Conservation (phyloP, 2,797 vertebrate genomes). For the Knipowitschia caucasica region DNA sequence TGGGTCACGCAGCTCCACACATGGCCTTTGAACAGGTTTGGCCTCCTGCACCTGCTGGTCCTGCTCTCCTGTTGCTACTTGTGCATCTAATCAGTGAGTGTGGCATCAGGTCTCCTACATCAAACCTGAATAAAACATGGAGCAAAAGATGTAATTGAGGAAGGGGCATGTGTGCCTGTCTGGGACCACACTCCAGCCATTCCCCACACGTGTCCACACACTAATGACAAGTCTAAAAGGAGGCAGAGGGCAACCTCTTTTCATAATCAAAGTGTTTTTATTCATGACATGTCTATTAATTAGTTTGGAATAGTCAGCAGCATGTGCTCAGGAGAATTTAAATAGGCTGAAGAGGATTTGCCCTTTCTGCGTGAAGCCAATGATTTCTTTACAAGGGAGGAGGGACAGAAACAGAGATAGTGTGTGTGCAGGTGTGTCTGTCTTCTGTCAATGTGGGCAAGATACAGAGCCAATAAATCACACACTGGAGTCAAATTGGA, state of each 20-base stretch:
- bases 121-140: slow-evolving; percentile 71
- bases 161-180: slow-evolving; percentile 62
- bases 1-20: slow-evolving; percentile 51
- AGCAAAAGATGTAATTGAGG: slow-evolving; percentile 62
- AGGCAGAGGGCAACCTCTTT: slow-evolving; percentile 69
- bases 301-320: slow-evolving; percentile 68
- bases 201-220: slow-evolving; percentile 71
- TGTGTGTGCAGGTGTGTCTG: slow-evolving; percentile 16
- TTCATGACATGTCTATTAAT: slow-evolving; percentile 77
- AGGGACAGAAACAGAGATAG: slow-evolving; percentile 46
- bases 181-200: slow-evolving; percentile 59
- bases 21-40: slow-evolving; percentile 51
- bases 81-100: slow-evolving; percentile 65
- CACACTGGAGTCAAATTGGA: slow-evolving; percentile 49
- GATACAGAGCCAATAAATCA: slow-evolving; percentile 55
- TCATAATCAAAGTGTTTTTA: slow-evolving; percentile 75
- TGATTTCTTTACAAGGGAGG: slow-evolving; percentile 67
- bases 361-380: slow-evolving; percentile 71
- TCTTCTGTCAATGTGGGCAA: slow-evolving; percentile 32
- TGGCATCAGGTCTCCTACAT: slow-evolving; percentile 44
- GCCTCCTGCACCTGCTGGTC: slow-evolving; percentile 37
- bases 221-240: slow-evolving; percentile 72
- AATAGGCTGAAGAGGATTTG: slow-evolving; percentile 77
- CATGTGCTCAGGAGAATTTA: slow-evolving; percentile 71
- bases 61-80: slow-evolving; percentile 53